Conservation (phyloP, 2,797 vertebrate species). For the Enteromius argenteus region DNA sequence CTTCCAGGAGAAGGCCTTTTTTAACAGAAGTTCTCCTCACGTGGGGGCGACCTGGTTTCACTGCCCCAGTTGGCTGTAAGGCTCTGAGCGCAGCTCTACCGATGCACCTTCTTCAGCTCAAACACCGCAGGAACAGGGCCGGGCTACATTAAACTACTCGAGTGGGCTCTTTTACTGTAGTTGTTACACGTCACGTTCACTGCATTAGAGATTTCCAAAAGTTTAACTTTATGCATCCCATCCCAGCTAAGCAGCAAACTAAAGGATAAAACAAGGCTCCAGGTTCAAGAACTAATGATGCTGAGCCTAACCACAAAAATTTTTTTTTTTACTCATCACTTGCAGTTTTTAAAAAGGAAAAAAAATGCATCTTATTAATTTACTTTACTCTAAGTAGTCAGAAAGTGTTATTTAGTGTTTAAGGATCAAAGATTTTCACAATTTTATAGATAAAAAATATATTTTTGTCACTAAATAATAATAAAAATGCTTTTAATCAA, state of each 20-base stretch:
- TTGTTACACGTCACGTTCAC: neutral
- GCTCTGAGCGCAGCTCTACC: conserved; percentile 21
- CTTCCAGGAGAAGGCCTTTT: conserved; percentile 77
- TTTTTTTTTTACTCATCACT: neutral
- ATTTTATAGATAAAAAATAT: neutral
- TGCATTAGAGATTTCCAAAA: neutral
- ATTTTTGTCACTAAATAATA: neutral
- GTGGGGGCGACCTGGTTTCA: conserved; percentile 79
- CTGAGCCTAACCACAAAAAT: neutral
- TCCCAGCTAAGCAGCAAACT: neutral
- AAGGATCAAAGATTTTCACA: too few species aligned
- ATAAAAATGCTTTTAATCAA: neutral
- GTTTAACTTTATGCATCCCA: neutral
- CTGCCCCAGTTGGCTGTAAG: conserved; percentile 75
- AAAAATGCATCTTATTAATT: too few species aligned
- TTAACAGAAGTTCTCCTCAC: conserved; percentile 71
- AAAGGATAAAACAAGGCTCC: neutral
- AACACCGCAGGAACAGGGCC: neutral
- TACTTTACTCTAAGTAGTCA: too few species aligned
- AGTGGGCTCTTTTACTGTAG: conserved; percentile 1
- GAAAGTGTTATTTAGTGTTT: too few species aligned
- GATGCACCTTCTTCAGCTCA: conserved; percentile 18
- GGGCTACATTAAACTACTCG: neutral
- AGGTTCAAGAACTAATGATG: neutral
- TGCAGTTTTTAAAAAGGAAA: too few species aligned